These are phyloP conservation scores for Oryzias woworae DNA, from an alignment of 2,113 vertebrate species.

Conservation along the genomic window DNA sequence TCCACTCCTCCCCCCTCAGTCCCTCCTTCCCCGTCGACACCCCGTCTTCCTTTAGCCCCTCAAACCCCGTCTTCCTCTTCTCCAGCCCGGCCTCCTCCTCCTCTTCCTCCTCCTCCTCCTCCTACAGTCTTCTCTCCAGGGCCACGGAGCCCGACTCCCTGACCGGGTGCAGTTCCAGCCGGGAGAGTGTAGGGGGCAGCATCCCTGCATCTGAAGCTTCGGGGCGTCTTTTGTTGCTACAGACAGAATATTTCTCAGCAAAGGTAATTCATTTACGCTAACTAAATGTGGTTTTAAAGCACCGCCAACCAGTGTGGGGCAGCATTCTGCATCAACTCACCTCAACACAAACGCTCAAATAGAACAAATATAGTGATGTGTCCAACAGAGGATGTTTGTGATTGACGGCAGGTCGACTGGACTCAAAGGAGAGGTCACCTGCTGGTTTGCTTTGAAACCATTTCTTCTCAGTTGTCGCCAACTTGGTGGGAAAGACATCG, in stretches of 20 bases:
- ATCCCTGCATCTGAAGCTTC: neutral
- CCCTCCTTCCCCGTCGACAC: conserved; percentile 47
- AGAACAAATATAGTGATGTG: too few species aligned
- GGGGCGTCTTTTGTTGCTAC: conserved; percentile 8
- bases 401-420: too few species aligned
- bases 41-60: conserved; percentile 54
- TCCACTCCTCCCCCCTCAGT: conserved; percentile 55
- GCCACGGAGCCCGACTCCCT: conserved; percentile 59
- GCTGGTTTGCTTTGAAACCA: too few species aligned
- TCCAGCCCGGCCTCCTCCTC: conserved; percentile 49
- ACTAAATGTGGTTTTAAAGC: neutral
- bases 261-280: conserved; percentile 31
- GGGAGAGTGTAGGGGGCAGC: conserved; percentile 31
- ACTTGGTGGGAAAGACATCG: too few species aligned
- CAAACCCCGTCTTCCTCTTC: conserved; percentile 50
- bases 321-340: too few species aligned
- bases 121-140: conserved; percentile 59
- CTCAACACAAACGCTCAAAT: too few species aligned
- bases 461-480: too few species aligned
- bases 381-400: too few species aligned
- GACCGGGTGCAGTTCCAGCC: conserved; percentile 40
- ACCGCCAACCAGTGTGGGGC: too few species aligned
- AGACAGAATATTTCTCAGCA: conserved; percentile 27
- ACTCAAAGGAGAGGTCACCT: too few species aligned
- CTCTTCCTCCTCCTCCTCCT: conserved; percentile 67